phyloP scores from a whole-genome alignment of 2,113 vertebrate genomes.

The Salvelinus namaycush region DNA sequence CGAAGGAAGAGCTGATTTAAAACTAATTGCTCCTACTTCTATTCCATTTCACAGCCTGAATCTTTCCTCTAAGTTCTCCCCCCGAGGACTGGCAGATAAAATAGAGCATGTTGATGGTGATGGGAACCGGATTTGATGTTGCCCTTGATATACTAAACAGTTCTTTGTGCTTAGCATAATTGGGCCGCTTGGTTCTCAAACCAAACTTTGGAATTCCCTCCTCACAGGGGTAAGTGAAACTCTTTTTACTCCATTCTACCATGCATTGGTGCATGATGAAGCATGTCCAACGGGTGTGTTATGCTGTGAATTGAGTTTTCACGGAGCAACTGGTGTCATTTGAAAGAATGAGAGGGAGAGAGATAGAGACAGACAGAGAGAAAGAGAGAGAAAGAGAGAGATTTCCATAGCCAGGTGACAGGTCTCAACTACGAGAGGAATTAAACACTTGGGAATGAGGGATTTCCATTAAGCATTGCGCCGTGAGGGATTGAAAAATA shows the following conservation, averaged over 20 bases:
- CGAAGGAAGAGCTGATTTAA: slow-evolving; percentile 12
- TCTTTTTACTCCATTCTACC: neutral
- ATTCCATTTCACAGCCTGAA: neutral
- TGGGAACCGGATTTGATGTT: slow-evolving; percentile 76
- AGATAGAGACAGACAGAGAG: too few relatives aligned
- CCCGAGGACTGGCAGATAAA: slow-evolving; percentile 72
- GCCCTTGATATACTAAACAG: slow-evolving; percentile 77
- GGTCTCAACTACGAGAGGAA: too few relatives aligned
- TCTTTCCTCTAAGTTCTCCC: slow-evolving; percentile 17
- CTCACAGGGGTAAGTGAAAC: neutral
- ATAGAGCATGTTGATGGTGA: slow-evolving; percentile 74
- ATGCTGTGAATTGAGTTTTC: neutral
- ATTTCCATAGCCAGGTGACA: too few relatives aligned
- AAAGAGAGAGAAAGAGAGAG: too few relatives aligned
- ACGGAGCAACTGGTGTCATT: neutral
- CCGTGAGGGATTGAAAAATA: neutral
- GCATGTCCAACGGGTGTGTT: neutral
- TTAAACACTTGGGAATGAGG: neutral
- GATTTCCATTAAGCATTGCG: neutral
- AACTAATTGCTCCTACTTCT: slow-evolving; percentile 7
- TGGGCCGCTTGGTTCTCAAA: slow-evolving; percentile 16
- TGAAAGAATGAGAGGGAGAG: neutral
- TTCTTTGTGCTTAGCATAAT: slow-evolving; percentile 77
- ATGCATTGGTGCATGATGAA: neutral
- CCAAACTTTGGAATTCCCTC: neutral